Evolutionary conservation across 1,140 invertebrate species (phyloP).

Genomic region (Solen grandis): DNA sequence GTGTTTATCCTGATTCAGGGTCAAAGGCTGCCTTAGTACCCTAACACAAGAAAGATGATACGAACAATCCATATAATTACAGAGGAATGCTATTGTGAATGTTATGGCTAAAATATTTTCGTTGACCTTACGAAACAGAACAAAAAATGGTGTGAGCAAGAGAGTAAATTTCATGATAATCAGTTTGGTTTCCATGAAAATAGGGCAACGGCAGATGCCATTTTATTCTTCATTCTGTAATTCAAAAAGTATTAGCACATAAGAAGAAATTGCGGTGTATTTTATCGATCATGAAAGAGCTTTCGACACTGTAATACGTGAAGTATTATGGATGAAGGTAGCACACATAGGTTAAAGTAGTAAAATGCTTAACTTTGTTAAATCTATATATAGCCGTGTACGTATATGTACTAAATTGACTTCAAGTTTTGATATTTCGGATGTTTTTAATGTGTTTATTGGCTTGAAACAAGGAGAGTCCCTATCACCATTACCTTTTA

Average conservation of each 20-base stretch:
- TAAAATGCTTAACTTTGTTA: constrained; percentile 17
- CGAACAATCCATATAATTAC: constrained; percentile 9
- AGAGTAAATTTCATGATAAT: constrained; percentile 16
- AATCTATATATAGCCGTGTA: constrained; percentile 15
- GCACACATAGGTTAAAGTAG: constrained; percentile 7
- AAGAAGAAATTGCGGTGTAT: no score
- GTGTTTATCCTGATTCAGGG: no score
- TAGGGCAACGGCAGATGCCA: constrained; percentile 35
- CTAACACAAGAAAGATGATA: constrained; percentile 10
- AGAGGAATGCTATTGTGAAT: constrained; percentile 28
- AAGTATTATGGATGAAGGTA: constrained; percentile 33
- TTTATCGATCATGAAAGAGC: no score
- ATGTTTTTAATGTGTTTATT: constrained; percentile 18
- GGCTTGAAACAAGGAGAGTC: constrained; percentile 29
- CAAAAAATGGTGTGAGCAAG: constrained; percentile 11
- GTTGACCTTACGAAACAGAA: no score
- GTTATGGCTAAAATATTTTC: no score
- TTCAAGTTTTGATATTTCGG: background rate
- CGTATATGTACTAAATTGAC: constrained; percentile 13
- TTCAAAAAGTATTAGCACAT: no score
- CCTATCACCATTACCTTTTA: constrained; percentile 4
- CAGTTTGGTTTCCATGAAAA: no score
- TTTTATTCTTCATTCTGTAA: no score
- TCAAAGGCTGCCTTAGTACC: no score
- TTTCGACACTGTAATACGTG: constrained; percentile 22